Evolutionary conservation across 2,797 vertebrate species (phyloP).

Genomic region (Gorsachius magnificus): DNA sequence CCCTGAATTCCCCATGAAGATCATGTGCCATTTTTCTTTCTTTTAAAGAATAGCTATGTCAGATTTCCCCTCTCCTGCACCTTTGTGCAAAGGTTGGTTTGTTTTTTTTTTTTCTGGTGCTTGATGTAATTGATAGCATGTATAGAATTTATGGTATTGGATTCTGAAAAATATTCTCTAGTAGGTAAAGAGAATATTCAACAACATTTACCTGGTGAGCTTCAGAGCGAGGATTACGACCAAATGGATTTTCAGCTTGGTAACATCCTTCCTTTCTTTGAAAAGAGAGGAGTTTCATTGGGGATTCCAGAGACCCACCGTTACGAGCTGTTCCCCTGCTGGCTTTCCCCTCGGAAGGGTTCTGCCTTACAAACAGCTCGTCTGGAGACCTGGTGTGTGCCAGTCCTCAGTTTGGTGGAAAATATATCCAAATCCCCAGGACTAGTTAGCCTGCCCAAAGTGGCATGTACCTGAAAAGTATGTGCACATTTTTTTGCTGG

Average conservation of each 20-base stretch:
- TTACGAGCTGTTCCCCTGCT: neutral
- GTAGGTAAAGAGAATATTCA: neutral
- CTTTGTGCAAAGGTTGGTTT: neutral
- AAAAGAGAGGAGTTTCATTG: fast-evolving
- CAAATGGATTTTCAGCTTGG: neutral
- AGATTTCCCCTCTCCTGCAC: neutral
- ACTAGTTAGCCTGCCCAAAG: neutral
- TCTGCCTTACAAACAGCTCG: neutral
- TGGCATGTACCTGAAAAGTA: neutral
- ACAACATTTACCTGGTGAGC: neutral
- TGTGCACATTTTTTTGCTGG: fast-evolving
- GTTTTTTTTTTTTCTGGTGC: neutral
- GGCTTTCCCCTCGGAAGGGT: neutral
- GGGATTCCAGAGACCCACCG: neutral
- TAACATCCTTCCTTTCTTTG: neutral
- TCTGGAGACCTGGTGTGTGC: neutral
- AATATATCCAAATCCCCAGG: neutral
- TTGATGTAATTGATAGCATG: neutral
- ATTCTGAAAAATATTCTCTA: neutral
- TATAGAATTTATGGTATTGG: neutral
- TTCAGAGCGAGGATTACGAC: neutral
- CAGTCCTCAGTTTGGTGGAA: neutral
- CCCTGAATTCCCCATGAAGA: neutral
- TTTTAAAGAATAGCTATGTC: neutral
- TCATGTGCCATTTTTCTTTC: neutral